A percentile compares a stretch with the other conserved stretches of the same genome.
Conservation (phyloP, 1,140 invertebrate species). For the Conus ventricosus region DNA sequence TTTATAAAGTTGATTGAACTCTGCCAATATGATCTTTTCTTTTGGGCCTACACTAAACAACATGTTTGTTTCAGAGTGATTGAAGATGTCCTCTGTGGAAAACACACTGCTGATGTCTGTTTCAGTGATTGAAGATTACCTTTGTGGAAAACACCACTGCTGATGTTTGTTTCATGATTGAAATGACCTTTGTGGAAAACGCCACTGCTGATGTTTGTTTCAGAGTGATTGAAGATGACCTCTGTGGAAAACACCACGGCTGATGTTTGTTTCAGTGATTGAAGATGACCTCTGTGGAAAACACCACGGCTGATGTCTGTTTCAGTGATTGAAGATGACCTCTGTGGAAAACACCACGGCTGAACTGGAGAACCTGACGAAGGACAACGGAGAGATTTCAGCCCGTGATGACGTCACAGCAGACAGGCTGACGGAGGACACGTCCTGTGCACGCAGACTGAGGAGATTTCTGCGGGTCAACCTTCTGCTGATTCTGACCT, state of each 20-base stretch:
- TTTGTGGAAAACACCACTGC: neutral
- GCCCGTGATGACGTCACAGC: slow-evolving; percentile 5
- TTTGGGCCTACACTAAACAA: too few relatives aligned
- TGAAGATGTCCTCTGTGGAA: too few relatives aligned
- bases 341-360: neutral
- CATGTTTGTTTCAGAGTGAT: too few relatives aligned
- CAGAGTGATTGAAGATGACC: too few relatives aligned
- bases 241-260: too few relatives aligned
- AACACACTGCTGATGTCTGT: neutral
- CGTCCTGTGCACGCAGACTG: slow-evolving; percentile 23
- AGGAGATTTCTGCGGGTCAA: slow-evolving; percentile 41
- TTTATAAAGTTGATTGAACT: too few relatives aligned
- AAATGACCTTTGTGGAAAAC: neutral
- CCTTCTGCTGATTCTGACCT: slow-evolving; percentile 56
- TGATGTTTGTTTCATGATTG: too few relatives aligned
- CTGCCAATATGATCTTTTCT: too few relatives aligned
- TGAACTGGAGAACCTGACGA: neutral
- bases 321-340: neutral
- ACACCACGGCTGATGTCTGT: too few relatives aligned
- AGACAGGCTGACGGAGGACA: neutral
- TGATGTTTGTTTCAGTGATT: too few relatives aligned
- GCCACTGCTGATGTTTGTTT: neutral
- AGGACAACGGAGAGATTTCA: neutral
- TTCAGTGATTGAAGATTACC: too few relatives aligned
- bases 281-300: too few relatives aligned